These are phyloP conservation scores for Sarcophaga subvicina DNA, from an alignment of 2,888 invertebrate species.

Conservation along the genomic window DNA sequence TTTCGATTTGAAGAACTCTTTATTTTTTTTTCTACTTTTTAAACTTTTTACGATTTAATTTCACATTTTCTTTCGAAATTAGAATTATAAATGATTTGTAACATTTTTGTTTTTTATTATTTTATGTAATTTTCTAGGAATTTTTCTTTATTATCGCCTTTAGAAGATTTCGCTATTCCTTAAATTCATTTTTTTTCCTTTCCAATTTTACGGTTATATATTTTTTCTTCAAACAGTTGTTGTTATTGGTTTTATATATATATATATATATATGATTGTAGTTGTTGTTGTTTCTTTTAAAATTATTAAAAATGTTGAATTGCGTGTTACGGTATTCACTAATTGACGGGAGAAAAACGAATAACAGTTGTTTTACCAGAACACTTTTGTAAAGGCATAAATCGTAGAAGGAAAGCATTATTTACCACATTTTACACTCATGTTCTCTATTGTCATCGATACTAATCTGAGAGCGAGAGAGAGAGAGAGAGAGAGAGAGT, in stretches of 20 bases:
- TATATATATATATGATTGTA: slow-evolving; percentile 4
- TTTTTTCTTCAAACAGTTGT: slow-evolving; percentile 56
- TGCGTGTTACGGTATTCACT: slow-evolving; percentile 74
- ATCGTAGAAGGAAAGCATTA: slow-evolving; percentile 1
- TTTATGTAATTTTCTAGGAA: not conserved
- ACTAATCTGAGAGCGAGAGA: not conserved
- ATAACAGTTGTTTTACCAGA: slow-evolving; percentile 67
- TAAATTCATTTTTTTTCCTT: slow-evolving; percentile 42
- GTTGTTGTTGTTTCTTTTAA: too few relatives aligned
- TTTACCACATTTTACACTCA: not conserved
- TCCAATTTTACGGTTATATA: slow-evolving; percentile 38
- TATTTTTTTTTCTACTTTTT: not conserved
- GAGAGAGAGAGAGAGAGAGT: not conserved
- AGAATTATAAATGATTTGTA: not conserved
- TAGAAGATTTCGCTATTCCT: slow-evolving; percentile 63
- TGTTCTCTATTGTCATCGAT: not conserved
- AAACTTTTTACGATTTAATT: slow-evolving; percentile 12
- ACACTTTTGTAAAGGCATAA: slow-evolving; percentile 40
- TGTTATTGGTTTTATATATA: slow-evolving; percentile 67
- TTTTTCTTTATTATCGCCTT: slow-evolving; percentile 72
- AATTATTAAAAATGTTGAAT: slow-evolving; percentile 54
- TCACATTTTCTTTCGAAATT: not conserved
- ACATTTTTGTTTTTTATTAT: not conserved
- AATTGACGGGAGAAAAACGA: slow-evolving; percentile 79
- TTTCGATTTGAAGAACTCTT: slow-evolving; percentile 1